A percentile compares a stretch with the other conserved stretches of the same genome.
Conservation (phyloP, 2,113 vertebrate species). For the Leptobrachium leishanense region DNA sequence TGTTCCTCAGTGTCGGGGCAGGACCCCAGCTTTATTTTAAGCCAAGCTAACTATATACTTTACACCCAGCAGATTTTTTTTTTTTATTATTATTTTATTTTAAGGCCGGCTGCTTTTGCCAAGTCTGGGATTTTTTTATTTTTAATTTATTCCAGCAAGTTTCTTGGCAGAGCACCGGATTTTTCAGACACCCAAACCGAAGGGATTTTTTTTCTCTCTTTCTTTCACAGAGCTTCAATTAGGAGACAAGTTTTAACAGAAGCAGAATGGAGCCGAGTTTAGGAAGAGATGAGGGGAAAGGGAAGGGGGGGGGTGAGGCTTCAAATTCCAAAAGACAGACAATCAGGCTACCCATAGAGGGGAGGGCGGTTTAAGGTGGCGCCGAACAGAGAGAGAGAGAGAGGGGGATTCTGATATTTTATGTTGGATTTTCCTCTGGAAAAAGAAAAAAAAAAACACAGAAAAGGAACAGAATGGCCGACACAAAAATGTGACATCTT, state of each 20-base stretch:
- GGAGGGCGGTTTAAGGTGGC: constrained; percentile 47
- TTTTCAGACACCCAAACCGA: constrained; percentile 5
- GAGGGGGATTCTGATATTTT: too few relatives aligned
- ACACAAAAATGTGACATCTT: too few relatives aligned
- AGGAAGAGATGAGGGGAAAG: background rate
- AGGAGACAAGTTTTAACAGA: constrained; percentile 50
- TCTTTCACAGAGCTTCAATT: constrained; percentile 21
- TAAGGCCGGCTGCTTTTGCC: background rate
- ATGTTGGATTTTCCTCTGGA: too few relatives aligned
- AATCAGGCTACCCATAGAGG: constrained; percentile 37
- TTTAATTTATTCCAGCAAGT: constrained; percentile 5
- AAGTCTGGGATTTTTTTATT: background rate
- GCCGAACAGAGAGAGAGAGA: background rate
- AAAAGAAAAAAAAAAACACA: too few relatives aligned
- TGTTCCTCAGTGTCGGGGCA: too few relatives aligned
- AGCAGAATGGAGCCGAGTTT: constrained; percentile 27
- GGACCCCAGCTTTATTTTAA: too few relatives aligned
- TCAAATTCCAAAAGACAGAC: constrained; percentile 53
- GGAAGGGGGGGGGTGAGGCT: constrained; percentile 23
- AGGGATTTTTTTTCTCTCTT: background rate
- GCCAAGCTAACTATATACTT: background rate
- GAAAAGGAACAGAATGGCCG: too few relatives aligned
- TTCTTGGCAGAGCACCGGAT: background rate
- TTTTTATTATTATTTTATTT: background rate
- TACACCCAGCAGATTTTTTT: background rate